A percentile compares a stretch with the other conserved stretches of the same genome.
phyloP scores from a whole-genome alignment of 1,140 invertebrate genomes.

The Hypothenemus hampei region DNA sequence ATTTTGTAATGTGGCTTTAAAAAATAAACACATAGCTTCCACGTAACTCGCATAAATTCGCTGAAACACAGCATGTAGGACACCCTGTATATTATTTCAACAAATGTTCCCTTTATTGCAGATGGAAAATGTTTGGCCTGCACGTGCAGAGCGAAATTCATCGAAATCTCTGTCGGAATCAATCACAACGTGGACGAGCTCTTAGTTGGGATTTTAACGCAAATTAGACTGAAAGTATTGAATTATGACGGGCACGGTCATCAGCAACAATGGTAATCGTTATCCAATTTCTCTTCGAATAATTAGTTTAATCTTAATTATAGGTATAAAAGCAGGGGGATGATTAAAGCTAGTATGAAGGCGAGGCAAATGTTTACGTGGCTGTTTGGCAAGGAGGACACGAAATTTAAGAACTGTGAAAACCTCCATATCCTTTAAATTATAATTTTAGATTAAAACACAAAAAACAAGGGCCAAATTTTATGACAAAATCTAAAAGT shows the following conservation, averaged over 20 bases:
- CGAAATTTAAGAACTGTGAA: constrained; percentile 87
- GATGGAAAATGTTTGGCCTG: constrained; percentile 84
- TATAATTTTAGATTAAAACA: too few relatives aligned
- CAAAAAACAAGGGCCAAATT: too few relatives aligned
- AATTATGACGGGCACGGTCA: constrained; percentile 56
- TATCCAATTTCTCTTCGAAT: background rate
- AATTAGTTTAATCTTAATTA: background rate
- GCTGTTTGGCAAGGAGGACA: constrained; percentile 84
- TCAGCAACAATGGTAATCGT: constrained; percentile 57
- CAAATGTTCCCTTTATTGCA: constrained; percentile 43
- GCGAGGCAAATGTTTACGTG: constrained; percentile 83
- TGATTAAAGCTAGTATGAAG: constrained; percentile 80
- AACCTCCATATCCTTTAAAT: constrained; percentile 77
- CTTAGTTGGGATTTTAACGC: constrained; percentile 73
- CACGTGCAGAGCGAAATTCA: constrained; percentile 80
- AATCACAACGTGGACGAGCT: constrained; percentile 88
- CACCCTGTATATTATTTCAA: background rate
- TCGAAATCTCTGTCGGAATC: constrained; percentile 84
- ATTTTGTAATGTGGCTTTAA: too few relatives aligned
- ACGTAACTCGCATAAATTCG: background rate
- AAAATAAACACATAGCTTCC: too few relatives aligned
- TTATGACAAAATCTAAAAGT: too few relatives aligned
- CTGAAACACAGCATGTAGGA: background rate
- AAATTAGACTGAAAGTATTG: constrained; percentile 71
- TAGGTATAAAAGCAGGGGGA: constrained; percentile 69